Conservation (phyloP, 2,113 vertebrate species). For the Thymallus thymallus region DNA sequence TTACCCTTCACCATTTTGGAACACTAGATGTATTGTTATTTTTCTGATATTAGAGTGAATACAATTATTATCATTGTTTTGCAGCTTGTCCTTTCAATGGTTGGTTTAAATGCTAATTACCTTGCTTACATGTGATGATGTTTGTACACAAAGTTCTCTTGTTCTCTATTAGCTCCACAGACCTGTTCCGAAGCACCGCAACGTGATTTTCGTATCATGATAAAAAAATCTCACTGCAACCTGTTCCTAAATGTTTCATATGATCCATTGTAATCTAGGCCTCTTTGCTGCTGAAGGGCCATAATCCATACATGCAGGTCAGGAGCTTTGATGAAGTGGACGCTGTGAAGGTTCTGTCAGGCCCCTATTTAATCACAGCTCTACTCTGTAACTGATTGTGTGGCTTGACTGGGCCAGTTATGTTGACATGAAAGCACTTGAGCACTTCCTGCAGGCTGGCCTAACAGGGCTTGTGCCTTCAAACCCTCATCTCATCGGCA, state of each 20-base stretch:
- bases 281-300: background rate
- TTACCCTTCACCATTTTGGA: background rate
- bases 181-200: background rate
- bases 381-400: conserved; percentile 22
- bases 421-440: conserved; percentile 45
- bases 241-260: background rate
- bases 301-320: background rate
- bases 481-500: conserved; percentile 19
- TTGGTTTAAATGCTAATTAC: conserved; percentile 7
- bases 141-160: conserved; percentile 20
- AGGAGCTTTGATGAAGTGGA: conserved; percentile 8
- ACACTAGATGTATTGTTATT: background rate
- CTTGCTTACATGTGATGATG: background rate
- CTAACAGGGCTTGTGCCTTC: conserved; percentile 18
- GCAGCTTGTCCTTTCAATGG: conserved; percentile 20
- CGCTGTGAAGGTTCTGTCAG: conserved; percentile 7
- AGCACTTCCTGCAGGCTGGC: conserved; percentile 18
- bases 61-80: conserved; percentile 18
- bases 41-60: background rate
- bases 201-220: background rate
- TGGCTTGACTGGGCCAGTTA: conserved; percentile 25
- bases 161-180: background rate
- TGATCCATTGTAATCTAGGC: background rate
- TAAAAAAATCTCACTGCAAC: background rate
- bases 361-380: conserved; percentile 8